Percentiles rank a stretch among this genome's conserved stretches.
Conservation (phyloP, 1,140 invertebrate genomes). For the Sminthurides bifidus region DNA sequence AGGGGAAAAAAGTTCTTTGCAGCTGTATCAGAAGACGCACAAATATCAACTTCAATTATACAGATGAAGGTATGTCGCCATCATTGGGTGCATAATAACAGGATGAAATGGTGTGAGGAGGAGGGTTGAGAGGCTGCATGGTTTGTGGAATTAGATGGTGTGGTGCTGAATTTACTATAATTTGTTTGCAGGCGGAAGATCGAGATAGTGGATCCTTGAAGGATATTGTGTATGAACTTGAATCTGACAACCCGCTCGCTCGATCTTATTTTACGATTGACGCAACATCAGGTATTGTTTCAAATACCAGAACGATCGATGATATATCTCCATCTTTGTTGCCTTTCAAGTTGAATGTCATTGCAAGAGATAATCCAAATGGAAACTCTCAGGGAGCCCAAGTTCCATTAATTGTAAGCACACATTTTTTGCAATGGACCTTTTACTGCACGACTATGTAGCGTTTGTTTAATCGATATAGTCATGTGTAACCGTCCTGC, state of each 20-base stretch:
- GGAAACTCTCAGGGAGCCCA: constrained; percentile 40
- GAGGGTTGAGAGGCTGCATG: no score
- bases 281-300: constrained; percentile 55
- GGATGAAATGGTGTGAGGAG: no score
- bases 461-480: not conserved
- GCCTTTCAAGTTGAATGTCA: constrained; percentile 59
- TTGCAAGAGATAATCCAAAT: constrained; percentile 62
- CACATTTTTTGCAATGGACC: not conserved
- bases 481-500: not conserved
- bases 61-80: constrained; percentile 51
- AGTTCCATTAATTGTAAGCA: constrained; percentile 52
- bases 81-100: no score
- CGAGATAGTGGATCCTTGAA: constrained; percentile 68
- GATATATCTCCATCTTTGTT: constrained; percentile 47
- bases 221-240: constrained; percentile 52
- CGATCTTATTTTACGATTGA: constrained; percentile 57
- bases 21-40: constrained; percentile 54
- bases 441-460: not conserved
- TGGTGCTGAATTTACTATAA: no score
- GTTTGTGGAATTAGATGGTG: no score
- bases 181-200: constrained; percentile 54
- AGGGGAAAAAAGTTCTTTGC: constrained; percentile 50
- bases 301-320: constrained; percentile 57
- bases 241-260: constrained; percentile 37
- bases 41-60: constrained; percentile 56